phyloP scores from a whole-genome alignment of 2,113 vertebrate species.

The Trachemys scripta region DNA sequence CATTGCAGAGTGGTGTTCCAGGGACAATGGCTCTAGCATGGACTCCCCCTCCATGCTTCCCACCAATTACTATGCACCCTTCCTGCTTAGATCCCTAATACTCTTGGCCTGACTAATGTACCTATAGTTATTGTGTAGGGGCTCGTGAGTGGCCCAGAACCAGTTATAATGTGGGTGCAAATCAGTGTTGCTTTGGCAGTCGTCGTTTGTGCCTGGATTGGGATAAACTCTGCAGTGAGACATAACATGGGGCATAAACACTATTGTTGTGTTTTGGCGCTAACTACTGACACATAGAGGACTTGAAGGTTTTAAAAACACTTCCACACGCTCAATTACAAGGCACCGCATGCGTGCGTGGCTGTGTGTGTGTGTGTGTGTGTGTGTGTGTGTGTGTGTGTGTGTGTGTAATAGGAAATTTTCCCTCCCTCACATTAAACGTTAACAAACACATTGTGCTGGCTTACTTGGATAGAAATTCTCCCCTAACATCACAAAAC shows the following conservation, averaged over 20 bases:
- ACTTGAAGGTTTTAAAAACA: not conserved
- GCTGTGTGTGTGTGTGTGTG: not conserved
- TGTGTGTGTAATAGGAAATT: no score
- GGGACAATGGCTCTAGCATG: not conserved
- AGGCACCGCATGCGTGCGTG: not conserved
- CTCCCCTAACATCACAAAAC: not conserved
- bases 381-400: not conserved
- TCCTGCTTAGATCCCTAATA: fast-evolving
- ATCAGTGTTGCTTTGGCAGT: not conserved
- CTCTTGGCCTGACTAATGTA: fast-evolving
- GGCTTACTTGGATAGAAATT: not conserved
- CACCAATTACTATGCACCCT: not conserved
- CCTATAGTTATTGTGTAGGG: fast-evolving
- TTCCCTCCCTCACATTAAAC: not conserved
- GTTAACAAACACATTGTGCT: not conserved
- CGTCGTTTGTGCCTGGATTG: fast-evolving
- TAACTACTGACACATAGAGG: not conserved
- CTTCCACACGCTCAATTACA: not conserved
- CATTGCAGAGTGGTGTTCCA: not conserved
- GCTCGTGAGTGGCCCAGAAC: not conserved
- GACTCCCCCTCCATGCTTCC: not conserved
- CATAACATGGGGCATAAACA: not conserved
- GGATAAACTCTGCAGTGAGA: not conserved
- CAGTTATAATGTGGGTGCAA: not conserved
- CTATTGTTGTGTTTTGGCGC: not conserved